Evolutionary conservation across 1,140 invertebrate species (phyloP), one percentile per base, ranked within the genome.

Genomic region (Bactericera cockerelli): DNA sequence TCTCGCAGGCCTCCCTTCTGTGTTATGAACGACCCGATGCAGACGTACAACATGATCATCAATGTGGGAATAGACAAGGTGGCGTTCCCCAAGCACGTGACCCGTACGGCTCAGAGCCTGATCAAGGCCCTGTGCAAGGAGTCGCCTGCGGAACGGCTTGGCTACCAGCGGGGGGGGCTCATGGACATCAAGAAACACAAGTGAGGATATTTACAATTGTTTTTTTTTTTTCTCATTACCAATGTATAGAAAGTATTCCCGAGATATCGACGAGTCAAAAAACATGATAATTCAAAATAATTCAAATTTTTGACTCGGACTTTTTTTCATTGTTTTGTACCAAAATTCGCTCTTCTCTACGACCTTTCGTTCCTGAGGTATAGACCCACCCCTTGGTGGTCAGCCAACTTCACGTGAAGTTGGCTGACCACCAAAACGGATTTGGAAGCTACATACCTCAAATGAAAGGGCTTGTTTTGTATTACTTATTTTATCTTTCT

Each of bases 11-110:
- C 95, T 8, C 96, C 95, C 0, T 98, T 98, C 72, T 81, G 88
- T 42, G 90, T 85, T 1, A n/a, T 55, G 14, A 71, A 78, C 2
- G 88, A 90, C 69, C 92, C 96, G 64, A 93, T 99, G 84, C 92
- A 91, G 67, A 98, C 93, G 0, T 99, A 99, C 71, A 97, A 96
- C 66, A 81, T 91, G 54, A 98, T 99, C 63, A 70, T 88, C 24
- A 31, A 31, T 13, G 90, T 90, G 68, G 93, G 91, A 1, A 90
- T 98, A 31, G 94, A 98, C 65, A 81, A 84, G 28, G 81, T 93
- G 4, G 80, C 84, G 53, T 91, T 95, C 76, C 86, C 90, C 11
- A 79, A 80, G 19, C 81, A 81, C 56, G 82, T 94, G 21, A 81
- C 81, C 26, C 83, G 83, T 70, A 82, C 83, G 59, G 90, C 89